Evolutionary conservation across 2,888 invertebrate species (phyloP), one percentile per base, ranked within the genome.

Genomic region (Ichneumon xanthorius): DNA sequence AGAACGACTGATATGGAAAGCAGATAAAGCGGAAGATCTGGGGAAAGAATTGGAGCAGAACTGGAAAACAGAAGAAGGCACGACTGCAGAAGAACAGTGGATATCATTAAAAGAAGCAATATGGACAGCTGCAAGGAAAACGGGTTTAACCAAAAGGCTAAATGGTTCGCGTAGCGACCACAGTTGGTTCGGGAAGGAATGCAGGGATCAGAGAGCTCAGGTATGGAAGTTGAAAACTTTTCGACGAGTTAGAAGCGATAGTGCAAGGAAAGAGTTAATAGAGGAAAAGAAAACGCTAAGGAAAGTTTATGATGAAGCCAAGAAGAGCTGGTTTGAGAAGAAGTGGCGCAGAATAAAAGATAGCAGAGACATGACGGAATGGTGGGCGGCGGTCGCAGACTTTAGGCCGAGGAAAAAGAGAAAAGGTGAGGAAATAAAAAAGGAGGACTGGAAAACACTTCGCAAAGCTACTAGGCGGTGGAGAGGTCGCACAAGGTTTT

Each of bases 161-260:
- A 16, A 26, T 5, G 50, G 72, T 9, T 30, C 19, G 33, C 5
- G 72, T 37, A 55, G 45, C 6, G 61, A 67, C 14, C 30, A 7
- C 9, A 71, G 16, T 45, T 77, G 55, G 53, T 70, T 33, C 30
- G 70, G 30, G 53, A 73, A 22, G 63, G 33, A 71, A 70, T 26
- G 37, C 37, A 37, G 9, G 5, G 9, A 7, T 7, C 9, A 37
- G 37, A 37, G 7, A 37, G 37, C 37, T 37, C 37, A 9, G 9
- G 37, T 37, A 37, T 37, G 37, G 37, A 37, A 37, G 9, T 37
- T 37, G 37, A 37, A 37, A 37, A 9, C 1, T 7, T 37, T 37
- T 7, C 7, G 37, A 0, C 6, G 37, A 37, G 9, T 1, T 6
- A 37, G 9, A 37, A 37, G 37, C 37, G 37, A 37, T 9, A 9